Evolutionary conservation across 2,888 invertebrate species (phyloP), one percentile per base, ranked within the genome.

Genomic region (Megaustenia siamemsis): DNA sequence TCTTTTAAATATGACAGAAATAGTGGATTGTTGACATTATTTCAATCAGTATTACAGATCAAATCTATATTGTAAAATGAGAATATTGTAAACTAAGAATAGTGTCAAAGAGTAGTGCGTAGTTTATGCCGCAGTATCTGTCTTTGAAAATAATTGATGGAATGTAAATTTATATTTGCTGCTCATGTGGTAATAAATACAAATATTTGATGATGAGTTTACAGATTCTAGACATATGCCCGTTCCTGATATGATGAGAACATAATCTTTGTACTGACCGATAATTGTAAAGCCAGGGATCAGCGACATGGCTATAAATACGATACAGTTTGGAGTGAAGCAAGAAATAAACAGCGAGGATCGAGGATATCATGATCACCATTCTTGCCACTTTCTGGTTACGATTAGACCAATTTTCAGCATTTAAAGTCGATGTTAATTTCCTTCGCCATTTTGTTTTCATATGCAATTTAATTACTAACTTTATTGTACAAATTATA

Each of bases 351-450:
- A 63, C 10, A 63, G 28, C 0, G 28, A 75, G 49, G 32, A 75
- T 28, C 1, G 49, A 4, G 32, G 75, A 45, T 21, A 75, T 60
- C 60, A 78, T 60, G 1, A 21, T 28, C 60, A 78, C 60, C 78
- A 78, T 78, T 60, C 53, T 78, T 12, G 78, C 24, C 38, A 78
- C 78, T 78, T 78, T 78, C 40, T 10, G 40, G 69, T 38, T 24
- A 6, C 69, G 38, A 21, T 3, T 24, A 69, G 69, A 10, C 12
- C 35, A 10, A n/a, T 28, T 69, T 5, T 69, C 38, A 69, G 35
- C 12, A 6, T 40, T 28, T 21, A 21, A 8, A 40, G 40, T 18
- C 6, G 21, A 4, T 40, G 69, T 21, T 15, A 4, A 69, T 66
- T 4, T 8, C 38, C 6, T 69, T 12, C 69, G 38, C 69, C 69